These are phyloP conservation scores for Subacronicta megacephala DNA, from an alignment of 2,888 invertebrate genomes.

Conservation along the genomic window DNA sequence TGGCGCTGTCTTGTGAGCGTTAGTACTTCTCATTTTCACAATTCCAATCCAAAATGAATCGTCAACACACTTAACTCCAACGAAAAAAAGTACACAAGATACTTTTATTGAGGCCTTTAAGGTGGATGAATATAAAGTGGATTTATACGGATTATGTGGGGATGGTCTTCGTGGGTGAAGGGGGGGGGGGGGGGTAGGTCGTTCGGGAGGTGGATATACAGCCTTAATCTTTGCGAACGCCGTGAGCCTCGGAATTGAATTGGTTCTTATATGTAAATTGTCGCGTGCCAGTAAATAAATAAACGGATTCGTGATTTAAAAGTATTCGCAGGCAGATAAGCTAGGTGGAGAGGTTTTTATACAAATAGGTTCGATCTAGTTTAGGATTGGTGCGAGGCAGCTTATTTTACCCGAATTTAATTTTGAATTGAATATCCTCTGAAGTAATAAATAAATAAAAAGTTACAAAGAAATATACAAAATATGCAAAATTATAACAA, in stretches of 20 bases:
- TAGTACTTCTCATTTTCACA: conserved; percentile 12
- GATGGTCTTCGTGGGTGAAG: conserved; percentile 71
- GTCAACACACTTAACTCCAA: conserved; percentile 61
- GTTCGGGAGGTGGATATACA: conserved; percentile 65
- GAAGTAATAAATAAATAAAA: no score
- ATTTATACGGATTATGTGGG: conserved; percentile 86
- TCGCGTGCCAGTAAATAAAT: conserved; percentile 87
- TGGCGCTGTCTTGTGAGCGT: neutral
- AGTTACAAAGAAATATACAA: no score
- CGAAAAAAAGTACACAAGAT: conserved; percentile 76
- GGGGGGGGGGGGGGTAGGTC: conserved; percentile 59
- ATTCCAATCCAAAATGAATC: conserved; percentile 49
- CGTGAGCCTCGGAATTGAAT: conserved; percentile 86
- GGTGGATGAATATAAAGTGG: conserved; percentile 89
- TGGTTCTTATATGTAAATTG: conserved; percentile 87
- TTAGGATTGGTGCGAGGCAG: conserved; percentile 38
- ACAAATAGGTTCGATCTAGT: conserved; percentile 61
- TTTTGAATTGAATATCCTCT: no score
- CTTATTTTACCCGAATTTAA: no score
- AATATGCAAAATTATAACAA: no score
- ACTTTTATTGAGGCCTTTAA: conserved; percentile 87
- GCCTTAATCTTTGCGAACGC: conserved; percentile 85
- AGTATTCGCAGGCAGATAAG: conserved; percentile 74
- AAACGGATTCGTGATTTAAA: conserved; percentile 82
- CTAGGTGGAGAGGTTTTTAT: conserved; percentile 50